A percentile compares a stretch with the other conserved stretches of the same genome.
phyloP scores from a whole-genome alignment of 2,797 vertebrate genomes.

The Melanotaenia boesemani region DNA sequence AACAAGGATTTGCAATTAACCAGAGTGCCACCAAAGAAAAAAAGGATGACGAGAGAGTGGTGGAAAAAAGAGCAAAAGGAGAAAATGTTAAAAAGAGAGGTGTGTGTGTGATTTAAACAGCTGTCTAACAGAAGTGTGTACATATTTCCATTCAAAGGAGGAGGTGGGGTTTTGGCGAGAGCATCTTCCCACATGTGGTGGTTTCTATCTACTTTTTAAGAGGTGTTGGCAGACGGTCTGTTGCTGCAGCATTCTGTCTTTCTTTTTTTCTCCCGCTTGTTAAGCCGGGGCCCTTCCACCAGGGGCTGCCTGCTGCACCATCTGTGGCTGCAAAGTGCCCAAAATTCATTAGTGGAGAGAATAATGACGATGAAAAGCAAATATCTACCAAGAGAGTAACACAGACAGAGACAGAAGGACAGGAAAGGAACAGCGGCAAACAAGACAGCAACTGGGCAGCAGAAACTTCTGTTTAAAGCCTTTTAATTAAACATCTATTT shows the following conservation, averaged over 20 bases:
- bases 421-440: constrained; percentile 6
- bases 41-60: constrained; percentile 13
- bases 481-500: constrained; percentile 57
- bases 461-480: constrained; percentile 39
- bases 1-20: constrained; percentile 77
- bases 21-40: constrained; percentile 39
- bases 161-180: constrained; percentile 25
- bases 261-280: constrained; percentile 48
- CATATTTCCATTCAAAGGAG: constrained; percentile 13
- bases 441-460: constrained; percentile 19
- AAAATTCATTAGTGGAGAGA: constrained; percentile 75
- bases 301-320: constrained; percentile 70
- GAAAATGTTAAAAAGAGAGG: constrained; percentile 14
- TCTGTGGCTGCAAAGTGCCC: constrained; percentile 76
- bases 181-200: constrained; percentile 25
- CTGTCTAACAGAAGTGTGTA: constrained; percentile 13
- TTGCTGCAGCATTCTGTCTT: constrained; percentile 37
- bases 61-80: constrained; percentile 17
- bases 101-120: constrained; percentile 4
- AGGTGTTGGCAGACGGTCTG: constrained; percentile 57
- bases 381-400: constrained; percentile 50
- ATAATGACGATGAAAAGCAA: constrained; percentile 51
- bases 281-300: constrained; percentile 51
- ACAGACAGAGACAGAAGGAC: constrained; percentile 23
- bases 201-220: constrained; percentile 40